These are phyloP conservation scores for Polylopha cassiicola DNA, from an alignment of 2,888 invertebrate species.

Conservation along the genomic window DNA sequence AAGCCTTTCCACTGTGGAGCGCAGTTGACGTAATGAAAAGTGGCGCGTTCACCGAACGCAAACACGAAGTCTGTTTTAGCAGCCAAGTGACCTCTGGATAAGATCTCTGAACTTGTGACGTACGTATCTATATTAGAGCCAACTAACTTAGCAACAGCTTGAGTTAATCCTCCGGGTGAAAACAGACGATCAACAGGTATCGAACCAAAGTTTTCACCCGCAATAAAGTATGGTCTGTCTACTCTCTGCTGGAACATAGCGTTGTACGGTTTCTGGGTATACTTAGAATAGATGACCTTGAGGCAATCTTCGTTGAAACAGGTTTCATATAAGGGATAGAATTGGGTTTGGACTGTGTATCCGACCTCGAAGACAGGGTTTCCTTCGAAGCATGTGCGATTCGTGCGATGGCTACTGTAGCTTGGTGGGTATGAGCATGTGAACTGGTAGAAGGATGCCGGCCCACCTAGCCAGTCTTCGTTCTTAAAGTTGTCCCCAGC, in stretches of 20 bases:
- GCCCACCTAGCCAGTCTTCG: constrained; percentile 47
- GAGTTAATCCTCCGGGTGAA: constrained; percentile 48
- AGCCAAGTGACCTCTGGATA: constrained; percentile 80
- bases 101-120: constrained; percentile 50
- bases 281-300: constrained; percentile 54
- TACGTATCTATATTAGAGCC: constrained; percentile 52
- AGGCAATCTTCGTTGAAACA: constrained; percentile 53
- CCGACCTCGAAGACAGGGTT: constrained; percentile 58
- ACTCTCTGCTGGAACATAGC: constrained; percentile 58
- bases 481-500: constrained; percentile 52
- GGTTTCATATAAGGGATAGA: constrained; percentile 58
- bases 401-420: constrained; percentile 44
- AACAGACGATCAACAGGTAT: constrained; percentile 50
- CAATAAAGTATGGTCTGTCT: constrained; percentile 53
- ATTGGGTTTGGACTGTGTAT: constrained; percentile 42
- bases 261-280: constrained; percentile 63
- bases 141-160: constrained; percentile 46
- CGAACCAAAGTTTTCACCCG: constrained; percentile 41
- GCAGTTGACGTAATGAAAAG: constrained; percentile 81
- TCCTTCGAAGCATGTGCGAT: constrained; percentile 48
- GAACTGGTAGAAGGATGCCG: constrained; percentile 46
- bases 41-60: constrained; percentile 76
- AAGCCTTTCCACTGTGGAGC: constrained; percentile 83
- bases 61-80: constrained; percentile 81
- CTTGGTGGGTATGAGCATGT: constrained; percentile 43